Percentiles rank a stretch among this genome's conserved stretches.
Conservation (phyloP, 1,140 invertebrate genomes). For the Drosophila bocqueti region DNA sequence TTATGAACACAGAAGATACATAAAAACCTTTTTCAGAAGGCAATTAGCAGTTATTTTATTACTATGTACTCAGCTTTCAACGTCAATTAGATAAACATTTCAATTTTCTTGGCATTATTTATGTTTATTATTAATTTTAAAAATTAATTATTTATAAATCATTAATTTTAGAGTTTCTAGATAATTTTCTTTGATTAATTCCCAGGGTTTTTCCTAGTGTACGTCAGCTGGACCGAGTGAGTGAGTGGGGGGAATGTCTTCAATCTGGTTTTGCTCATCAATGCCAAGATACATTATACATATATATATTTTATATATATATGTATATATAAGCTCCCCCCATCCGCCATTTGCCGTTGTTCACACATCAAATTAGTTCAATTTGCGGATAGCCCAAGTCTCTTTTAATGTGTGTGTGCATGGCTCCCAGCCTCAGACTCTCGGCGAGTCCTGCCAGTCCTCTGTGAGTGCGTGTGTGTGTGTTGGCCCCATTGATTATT, state of each 20-base stretch:
- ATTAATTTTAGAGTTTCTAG: neutral
- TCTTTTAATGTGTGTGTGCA: slow-evolving; percentile 66
- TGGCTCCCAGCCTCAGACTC: slow-evolving; percentile 7
- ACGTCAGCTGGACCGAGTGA: neutral
- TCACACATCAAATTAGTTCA: slow-evolving; percentile 81
- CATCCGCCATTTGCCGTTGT: slow-evolving; percentile 46
- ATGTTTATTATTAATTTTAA: neutral
- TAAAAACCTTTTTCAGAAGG: too few species aligned
- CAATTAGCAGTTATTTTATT: too few species aligned
- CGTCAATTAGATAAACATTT: too few species aligned
- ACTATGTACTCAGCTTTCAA: too few species aligned
- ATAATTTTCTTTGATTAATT: neutral
- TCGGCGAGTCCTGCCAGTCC: slow-evolving; percentile 5
- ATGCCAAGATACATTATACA: slow-evolving; percentile 5
- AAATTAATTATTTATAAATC: neutral
- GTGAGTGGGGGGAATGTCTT: slow-evolving; percentile 7
- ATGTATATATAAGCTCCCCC: neutral
- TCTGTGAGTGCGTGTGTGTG: slow-evolving; percentile 14
- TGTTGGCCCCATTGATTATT: slow-evolving; percentile 54
- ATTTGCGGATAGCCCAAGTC: slow-evolving; percentile 66
- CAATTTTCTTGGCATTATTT: neutral
- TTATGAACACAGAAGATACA: too few species aligned
- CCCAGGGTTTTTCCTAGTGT: neutral
- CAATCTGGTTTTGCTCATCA: slow-evolving; percentile 35
- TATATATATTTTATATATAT: neutral